Percentiles rank a stretch among this genome's conserved stretches.
Conservation (phyloP, 2,797 vertebrate genomes). For the Pantherophis alleghaniensis region DNA sequence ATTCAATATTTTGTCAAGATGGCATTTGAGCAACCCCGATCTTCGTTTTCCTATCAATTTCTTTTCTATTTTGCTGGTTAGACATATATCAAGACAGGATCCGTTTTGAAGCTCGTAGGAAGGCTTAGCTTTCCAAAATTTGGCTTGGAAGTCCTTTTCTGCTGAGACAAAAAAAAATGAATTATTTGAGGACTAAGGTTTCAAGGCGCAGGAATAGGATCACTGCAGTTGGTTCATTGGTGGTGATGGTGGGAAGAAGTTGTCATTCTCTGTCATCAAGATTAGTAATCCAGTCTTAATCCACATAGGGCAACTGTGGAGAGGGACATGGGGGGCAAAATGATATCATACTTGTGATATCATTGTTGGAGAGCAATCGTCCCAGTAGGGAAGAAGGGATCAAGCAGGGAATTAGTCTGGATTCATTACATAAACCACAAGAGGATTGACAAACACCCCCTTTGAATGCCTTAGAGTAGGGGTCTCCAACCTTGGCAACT, state of each 20-base stretch:
- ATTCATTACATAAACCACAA: background rate
- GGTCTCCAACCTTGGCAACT: background rate
- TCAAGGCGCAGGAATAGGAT: background rate
- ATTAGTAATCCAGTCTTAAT: background rate
- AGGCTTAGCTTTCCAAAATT: constrained; percentile 3
- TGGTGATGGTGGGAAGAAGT: too few species aligned
- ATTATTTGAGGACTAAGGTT: background rate
- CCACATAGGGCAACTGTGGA: background rate
- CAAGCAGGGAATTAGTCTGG: background rate
- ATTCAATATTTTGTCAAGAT: too few species aligned
- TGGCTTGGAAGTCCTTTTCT: background rate
- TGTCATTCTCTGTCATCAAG: background rate
- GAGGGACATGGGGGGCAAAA: background rate
- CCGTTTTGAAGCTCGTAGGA: background rate
- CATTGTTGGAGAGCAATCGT: background rate
- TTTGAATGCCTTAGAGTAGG: background rate
- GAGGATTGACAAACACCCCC: background rate
- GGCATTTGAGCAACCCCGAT: too few species aligned
- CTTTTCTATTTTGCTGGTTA: too few species aligned
- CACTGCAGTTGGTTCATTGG: too few species aligned
- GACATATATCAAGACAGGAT: background rate
- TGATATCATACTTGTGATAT: background rate
- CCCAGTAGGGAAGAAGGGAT: background rate
- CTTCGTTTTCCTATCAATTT: too few species aligned
- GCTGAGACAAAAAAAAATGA: background rate